Evolutionary conservation across 2,113 vertebrate species (phyloP), one percentile per base, ranked within the genome.

Genomic region (Opisthocomus hoazin): DNA sequence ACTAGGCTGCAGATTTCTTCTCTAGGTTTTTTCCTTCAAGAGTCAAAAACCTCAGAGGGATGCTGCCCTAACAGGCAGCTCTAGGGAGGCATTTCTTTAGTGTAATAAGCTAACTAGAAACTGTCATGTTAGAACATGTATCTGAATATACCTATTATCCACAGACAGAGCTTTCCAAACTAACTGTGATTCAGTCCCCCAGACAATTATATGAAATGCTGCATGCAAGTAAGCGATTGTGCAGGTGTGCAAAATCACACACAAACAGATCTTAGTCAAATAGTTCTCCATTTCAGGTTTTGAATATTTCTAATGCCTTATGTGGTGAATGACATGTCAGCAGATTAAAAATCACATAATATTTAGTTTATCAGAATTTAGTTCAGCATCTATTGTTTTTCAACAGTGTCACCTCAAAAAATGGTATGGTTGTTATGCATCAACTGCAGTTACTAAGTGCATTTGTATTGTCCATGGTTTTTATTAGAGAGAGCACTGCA

Each of bases 1-100:
- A 96, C 95, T 93, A 86, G 95, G 78, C 90, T 84, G 70, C 90
- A 89, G 93, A 96, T 87, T 96, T 94, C 89, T 93, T 89, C 82
- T 94, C 48, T 64, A 54, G 58, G 37, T 82, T 87, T 95, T 96
- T 86, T 89, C 32, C 84, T 90, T 92, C 83, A 64, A 87, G 53
- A 29, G 39, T 94, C 54, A 71, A 84, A 97, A 96, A 69, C 57
- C 83, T 97, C 76, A n/a, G 22, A 96, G 61, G 68, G 91, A 91
- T 74, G 81, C 88, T 45, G 54, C 88, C 82, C 60, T 84, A 48
- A 58, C 87, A 79, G 63, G 39, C 75, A 88, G 90, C 54, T 56
- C 45, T 46, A 76, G 69, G 41, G 64, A 94, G 58, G 43, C 15
- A 26, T 58, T 54, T 95, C 56, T 29, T 43, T 43, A 37, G 78